Evolutionary conservation across 2,888 invertebrate genomes (phyloP).

Genomic region (Sarcophaga carnaria): DNA sequence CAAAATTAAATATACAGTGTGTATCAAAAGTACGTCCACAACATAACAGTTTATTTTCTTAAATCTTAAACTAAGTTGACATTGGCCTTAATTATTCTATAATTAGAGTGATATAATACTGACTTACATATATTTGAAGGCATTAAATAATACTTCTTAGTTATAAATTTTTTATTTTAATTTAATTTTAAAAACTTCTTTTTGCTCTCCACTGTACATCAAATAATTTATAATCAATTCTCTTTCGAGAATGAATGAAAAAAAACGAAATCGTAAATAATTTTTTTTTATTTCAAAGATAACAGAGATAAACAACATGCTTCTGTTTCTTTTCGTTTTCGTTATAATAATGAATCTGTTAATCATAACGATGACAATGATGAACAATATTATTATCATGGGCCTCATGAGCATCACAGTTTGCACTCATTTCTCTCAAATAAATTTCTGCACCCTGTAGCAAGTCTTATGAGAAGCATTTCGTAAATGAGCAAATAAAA

Average conservation of each 20-base stretch:
- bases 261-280: not conserved
- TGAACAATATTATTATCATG: not conserved
- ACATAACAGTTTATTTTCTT: not conserved
- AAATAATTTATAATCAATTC: conserved; percentile 35
- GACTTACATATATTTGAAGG: no score
- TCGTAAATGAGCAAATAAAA: not conserved
- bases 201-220: conserved; percentile 15
- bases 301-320: conserved; percentile 28
- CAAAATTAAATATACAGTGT: conserved; percentile 48
- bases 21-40: not conserved
- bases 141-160: no score
- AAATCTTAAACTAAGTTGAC: no score
- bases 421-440: not conserved
- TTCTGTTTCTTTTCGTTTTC: not conserved
- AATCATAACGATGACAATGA: not conserved
- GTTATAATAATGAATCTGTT: not conserved
- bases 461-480: no score
- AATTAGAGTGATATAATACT: no score
- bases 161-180: not conserved
- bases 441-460: not conserved
- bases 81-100: no score
- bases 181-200: not conserved
- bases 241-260: not conserved
- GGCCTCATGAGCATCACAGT: not conserved
- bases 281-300: conserved; percentile 3